Evolutionary conservation across 2,797 vertebrate species (phyloP).

Genomic region (Furcifer pardalis): DNA sequence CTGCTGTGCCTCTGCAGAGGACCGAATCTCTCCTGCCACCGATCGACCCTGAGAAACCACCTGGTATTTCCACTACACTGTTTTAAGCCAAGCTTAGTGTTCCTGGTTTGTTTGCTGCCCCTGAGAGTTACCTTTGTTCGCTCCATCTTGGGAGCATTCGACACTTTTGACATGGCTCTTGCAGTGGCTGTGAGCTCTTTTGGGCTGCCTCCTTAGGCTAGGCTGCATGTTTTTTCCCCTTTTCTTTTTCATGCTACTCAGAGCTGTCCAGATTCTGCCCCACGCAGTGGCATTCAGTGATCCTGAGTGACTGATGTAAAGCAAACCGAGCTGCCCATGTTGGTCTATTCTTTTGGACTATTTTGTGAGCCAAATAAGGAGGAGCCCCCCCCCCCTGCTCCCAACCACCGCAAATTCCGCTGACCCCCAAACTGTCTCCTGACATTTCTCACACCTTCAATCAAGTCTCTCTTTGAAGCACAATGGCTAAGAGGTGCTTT

Average conservation of each 20-base stretch:
- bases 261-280: background rate
- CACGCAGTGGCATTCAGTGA: background rate
- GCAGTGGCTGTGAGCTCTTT: background rate
- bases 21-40: rapidly evolving
- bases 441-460: background rate
- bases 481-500: background rate
- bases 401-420: background rate
- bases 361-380: background rate
- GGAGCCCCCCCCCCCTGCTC: no score
- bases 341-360: background rate
- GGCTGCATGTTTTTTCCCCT: background rate
- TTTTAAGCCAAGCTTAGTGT: background rate
- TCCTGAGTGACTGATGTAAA: background rate
- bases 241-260: no score
- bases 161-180: background rate
- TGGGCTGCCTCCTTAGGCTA: background rate
- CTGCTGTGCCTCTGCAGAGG: no score
- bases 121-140: background rate
- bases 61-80: slow-evolving; percentile 7
- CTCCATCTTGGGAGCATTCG: no score
- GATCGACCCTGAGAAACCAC: background rate
- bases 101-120: background rate
- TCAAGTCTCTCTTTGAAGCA: background rate
- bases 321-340: no score
- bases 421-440: background rate